Evolutionary conservation across 2,797 vertebrate genomes (phyloP).

Genomic region (Periophthalmus magnuspinnatus): DNA sequence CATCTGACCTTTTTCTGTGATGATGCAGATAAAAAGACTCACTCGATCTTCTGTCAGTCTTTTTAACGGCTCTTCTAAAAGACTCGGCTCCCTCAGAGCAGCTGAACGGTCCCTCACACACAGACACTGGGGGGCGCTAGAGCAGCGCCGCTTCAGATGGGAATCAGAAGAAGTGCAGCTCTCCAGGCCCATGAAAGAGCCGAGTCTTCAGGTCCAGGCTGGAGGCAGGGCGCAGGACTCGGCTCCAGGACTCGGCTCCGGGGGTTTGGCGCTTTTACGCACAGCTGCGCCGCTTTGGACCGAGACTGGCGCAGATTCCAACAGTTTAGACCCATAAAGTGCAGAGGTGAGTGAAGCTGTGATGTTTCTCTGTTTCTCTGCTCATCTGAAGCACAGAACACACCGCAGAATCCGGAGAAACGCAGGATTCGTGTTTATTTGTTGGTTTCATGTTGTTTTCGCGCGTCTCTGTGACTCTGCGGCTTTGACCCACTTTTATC

Average conservation of each 20-base stretch:
- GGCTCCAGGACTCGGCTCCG: too few relatives aligned
- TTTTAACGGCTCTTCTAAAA: too few relatives aligned
- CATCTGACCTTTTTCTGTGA: too few relatives aligned
- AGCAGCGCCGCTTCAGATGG: neutral
- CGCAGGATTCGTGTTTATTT: neutral
- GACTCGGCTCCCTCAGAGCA: too few relatives aligned
- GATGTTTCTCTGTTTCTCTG: conserved; percentile 7
- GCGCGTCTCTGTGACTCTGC: neutral
- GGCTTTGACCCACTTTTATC: neutral
- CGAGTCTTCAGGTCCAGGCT: neutral
- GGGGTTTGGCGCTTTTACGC: neutral
- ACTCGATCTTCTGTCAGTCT: too few relatives aligned
- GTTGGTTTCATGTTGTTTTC: neutral
- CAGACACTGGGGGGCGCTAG: neutral
- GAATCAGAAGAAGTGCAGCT: neutral
- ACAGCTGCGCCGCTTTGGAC: neutral
- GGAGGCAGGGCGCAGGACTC: neutral
- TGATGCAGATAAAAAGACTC: too few relatives aligned
- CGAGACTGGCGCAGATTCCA: too few relatives aligned
- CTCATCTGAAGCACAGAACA: neutral
- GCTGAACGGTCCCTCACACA: neutral
- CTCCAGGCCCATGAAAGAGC: neutral
- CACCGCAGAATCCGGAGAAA: neutral
- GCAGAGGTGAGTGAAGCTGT: neutral
- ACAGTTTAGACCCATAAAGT: neutral